phyloP scores from a whole-genome alignment of 2,113 vertebrate species.

The Actinemys pallida region DNA sequence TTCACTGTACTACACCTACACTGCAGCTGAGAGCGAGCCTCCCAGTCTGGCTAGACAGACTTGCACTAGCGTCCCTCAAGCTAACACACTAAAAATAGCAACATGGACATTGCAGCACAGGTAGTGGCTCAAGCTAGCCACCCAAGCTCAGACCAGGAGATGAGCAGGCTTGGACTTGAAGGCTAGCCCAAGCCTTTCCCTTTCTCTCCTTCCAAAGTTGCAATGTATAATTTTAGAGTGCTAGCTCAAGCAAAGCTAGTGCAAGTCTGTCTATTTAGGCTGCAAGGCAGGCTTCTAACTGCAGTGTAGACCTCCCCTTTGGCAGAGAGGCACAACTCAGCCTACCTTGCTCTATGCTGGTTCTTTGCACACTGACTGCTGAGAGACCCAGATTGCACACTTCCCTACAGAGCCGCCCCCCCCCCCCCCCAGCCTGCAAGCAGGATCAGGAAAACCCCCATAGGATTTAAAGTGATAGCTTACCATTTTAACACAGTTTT shows the following conservation, averaged over 20 bases:
- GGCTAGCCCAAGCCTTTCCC: neutral
- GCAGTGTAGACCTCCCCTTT: neutral
- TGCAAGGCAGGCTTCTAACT: neutral
- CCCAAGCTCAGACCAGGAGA: neutral
- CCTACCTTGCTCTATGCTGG: neutral
- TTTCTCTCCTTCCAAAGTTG: too few species aligned
- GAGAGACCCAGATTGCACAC: neutral
- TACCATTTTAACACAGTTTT: neutral
- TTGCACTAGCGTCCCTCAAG: neutral
- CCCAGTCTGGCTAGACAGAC: neutral
- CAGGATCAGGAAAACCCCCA: neutral
- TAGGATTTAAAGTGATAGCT: neutral
- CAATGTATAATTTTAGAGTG: neutral
- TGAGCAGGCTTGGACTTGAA: neutral
- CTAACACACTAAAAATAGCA: neutral
- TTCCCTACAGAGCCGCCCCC: neutral
- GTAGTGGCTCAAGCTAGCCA: neutral
- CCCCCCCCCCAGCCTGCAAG: too few species aligned
- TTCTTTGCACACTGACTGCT: neutral
- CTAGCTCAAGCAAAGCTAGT: neutral
- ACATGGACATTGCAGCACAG: neutral
- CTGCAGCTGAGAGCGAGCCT: neutral
- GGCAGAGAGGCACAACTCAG: neutral
- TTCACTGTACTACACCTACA: neutral
- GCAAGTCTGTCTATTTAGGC: neutral